Base-by-base conservation (phyloP, 2,797 vertebrate species). In the Eleutherodactylus coqui region DNA sequence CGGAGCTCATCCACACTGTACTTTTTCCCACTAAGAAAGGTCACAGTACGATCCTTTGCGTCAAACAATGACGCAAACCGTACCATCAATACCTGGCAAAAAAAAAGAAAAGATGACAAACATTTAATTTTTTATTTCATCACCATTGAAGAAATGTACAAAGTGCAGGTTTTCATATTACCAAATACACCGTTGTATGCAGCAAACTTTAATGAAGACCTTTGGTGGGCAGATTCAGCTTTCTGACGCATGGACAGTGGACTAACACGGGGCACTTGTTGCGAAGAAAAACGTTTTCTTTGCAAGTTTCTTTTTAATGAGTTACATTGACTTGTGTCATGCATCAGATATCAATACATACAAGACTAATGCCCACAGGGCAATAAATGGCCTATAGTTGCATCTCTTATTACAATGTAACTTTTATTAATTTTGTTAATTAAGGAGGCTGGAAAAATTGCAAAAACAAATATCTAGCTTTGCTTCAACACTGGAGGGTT, bases 31-130 rank as follows among this genome's bases (percentile, higher is more conserved):
- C 97, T 98, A 87, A 98, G 94, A 93, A 99, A 99, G 88, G 96
- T 98, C 89, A 99, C 96, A 0, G 97, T 98, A 83, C 96, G 95
- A 27, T 98, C 97, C 4, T 94, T 96, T 80, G 96, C 93, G 88
- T 99, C 96, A 92, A 99, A 99, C 86, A 99, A 90, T 13, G 97
- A 97, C 17, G 97, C 97, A 89, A 99, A 99, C 8, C 97, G 95
- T 81, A 99, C 97, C 97, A 99, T 98, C 92, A 99, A 93, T 91
- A 99, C 98, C 98, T 99, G 92, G 75, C 53, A 36, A 89, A 89
- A 87, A 80, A 87, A 29, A 36, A 5, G 49, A 24, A 64, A 83
- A 7, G 58, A 79, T n/a, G 27, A 87, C 47, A 78, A 67, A 8
- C 16, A 21, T 47, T 49, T 32, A 11, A 45, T 24, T 13, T 10